A percentile compares a stretch with the other conserved stretches of the same genome.
Evolutionary conservation across 2,113 vertebrate species (phyloP).

Genomic region (Cavia porcellus): DNA sequence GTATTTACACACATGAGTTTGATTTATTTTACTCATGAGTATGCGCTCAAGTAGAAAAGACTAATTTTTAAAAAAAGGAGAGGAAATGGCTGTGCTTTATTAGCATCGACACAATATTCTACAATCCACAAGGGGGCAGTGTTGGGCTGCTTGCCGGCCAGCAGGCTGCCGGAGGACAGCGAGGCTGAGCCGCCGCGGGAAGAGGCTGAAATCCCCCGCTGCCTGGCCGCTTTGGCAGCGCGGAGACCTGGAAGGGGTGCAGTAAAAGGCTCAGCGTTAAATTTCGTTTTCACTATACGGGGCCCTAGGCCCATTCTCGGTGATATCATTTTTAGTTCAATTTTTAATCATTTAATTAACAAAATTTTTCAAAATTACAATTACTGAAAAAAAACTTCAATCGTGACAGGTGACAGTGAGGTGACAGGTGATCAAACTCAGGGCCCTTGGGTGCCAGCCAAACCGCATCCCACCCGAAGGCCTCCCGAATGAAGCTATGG

Average conservation of each 20-base stretch:
- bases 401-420: no score
- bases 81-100: not conserved
- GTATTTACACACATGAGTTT: no score
- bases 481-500: not conserved
- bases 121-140: slow-evolving; percentile 30
- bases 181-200: not conserved
- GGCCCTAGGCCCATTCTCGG: not conserved
- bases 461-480: not conserved
- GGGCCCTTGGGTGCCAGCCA: not conserved
- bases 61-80: no score
- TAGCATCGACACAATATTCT: not conserved
- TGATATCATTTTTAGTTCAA: not conserved
- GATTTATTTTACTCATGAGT: no score
- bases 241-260: not conserved
- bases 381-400: not conserved
- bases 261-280: not conserved
- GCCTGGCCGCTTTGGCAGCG: no score
- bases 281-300: not conserved
- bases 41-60: no score
- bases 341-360: not conserved
- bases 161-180: not conserved
- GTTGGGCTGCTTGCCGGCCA: not conserved
- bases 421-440: not conserved
- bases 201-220: not conserved
- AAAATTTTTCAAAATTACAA: slow-evolving; percentile 14